Evolutionary conservation across 2,113 vertebrate genomes (phyloP).

Genomic region (Brachirus orientalis): DNA sequence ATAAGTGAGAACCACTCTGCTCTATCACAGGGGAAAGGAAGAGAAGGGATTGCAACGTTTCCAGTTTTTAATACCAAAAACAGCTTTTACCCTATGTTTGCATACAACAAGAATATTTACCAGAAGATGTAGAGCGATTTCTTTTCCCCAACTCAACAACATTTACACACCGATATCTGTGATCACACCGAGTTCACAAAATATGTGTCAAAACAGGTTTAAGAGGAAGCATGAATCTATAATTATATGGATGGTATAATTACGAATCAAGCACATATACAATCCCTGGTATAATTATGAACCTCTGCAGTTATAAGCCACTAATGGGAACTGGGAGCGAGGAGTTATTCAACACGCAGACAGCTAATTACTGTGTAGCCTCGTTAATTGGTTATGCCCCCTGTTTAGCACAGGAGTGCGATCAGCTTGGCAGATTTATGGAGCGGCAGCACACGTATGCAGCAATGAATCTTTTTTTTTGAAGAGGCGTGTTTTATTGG

Average conservation of each 20-base stretch:
- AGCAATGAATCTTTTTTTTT: conserved; percentile 17
- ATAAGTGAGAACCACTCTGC: conserved; percentile 19
- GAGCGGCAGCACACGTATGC: conserved; percentile 34
- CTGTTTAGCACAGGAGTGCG: conserved; percentile 56
- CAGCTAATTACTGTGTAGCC: conserved; percentile 76
- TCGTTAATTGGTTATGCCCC: conserved; percentile 74
- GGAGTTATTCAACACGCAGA: conserved; percentile 74
- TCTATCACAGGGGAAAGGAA: conserved; percentile 12
- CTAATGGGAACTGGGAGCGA: conserved; percentile 76
- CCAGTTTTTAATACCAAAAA: conserved; percentile 50
- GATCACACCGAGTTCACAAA: conserved; percentile 59
- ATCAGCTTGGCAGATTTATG: conserved; percentile 69
- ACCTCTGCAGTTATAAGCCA: conserved; percentile 71
- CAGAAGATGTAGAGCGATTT: conserved; percentile 33
- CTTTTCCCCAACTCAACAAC: too few relatives aligned
- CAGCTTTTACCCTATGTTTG: conserved; percentile 58
- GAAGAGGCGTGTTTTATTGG: conserved; percentile 9
- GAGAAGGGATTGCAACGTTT: conserved; percentile 27
- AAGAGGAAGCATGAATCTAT: conserved; percentile 70
- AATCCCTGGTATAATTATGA: conserved; percentile 79
- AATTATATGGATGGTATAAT: conserved; percentile 78
- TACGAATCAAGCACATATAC: conserved; percentile 75
- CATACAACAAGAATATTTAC: conserved; percentile 60
- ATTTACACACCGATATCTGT: conserved; percentile 55
- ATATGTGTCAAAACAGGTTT: conserved; percentile 74